Base-by-base conservation (phyloP, 2,888 invertebrate genomes). In the Lottia gigantea region DNA sequence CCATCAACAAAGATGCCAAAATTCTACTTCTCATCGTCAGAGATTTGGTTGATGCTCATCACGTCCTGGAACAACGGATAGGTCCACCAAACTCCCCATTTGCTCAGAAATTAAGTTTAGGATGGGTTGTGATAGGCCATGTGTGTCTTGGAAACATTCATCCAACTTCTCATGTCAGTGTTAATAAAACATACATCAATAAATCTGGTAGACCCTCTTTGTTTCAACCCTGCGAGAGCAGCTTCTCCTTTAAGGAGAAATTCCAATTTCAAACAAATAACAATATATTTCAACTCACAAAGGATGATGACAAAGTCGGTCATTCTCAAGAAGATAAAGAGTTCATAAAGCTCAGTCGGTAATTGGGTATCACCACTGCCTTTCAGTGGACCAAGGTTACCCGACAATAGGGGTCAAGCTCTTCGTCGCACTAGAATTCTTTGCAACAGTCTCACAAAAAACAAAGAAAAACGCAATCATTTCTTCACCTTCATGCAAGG, bases 341-440 rank as follows among this genome's bases (percentile, higher is more conserved):
- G 7, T 76, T 76, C 46, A 47, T 76, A 67, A 65, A 64, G 55
- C 14, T 12, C 14, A 40, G 46, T 49, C 7, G 71, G 71, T 12
- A 64, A 69, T 15, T 74, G 71, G 74, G 49, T 62, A 1, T 66
- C 71, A 2, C 74, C 75, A 1, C 63, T 77, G 19, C 75, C 75
- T 12, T 72, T 77, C 61, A 45, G 2, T 1, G 70, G 71, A 45
- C 64, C 49, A 14, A 26, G n/a, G 16, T 68, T 70, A 2, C 71
- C 71, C 0, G 73, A 73, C 55, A 76, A 78, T 45, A 62, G 67
- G 14, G 15, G 49, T 12, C 71, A 71, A n/a, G 74, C 72, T 2
- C 7, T 71, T 0, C 64, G 66, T 14, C 46, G 76, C n/a, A 72
- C 77, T 8, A 49, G 46, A 16, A 46, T 25, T 12, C 45, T 73